phyloP scores from a whole-genome alignment of 2,797 vertebrate species.

The Eulemur albifrons region DNA sequence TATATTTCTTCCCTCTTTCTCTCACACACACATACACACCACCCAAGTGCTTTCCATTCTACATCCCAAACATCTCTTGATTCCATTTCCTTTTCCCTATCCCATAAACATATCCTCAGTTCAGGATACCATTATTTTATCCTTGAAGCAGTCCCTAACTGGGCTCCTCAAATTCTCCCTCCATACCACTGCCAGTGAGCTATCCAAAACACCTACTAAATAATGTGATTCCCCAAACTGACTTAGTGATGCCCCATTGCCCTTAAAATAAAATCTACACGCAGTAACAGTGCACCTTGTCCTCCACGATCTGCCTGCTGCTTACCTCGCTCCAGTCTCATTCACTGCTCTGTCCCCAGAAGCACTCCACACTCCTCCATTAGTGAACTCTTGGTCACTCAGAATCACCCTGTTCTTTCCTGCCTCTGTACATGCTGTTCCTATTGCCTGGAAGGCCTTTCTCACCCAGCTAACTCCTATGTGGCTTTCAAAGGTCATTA shows the following conservation, averaged over 20 bases:
- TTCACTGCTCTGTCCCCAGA: background rate
- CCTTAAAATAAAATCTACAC: background rate
- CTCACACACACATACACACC: background rate
- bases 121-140: background rate
- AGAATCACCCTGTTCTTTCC: background rate
- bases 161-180: background rate
- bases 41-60: background rate
- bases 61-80: background rate
- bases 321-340: background rate
- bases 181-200: background rate
- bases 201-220: background rate
- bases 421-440: background rate
- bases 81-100: background rate
- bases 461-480: background rate
- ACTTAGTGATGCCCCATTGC: background rate
- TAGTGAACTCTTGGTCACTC: background rate
- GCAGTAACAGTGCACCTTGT: background rate
- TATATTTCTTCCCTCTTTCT: background rate
- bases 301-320: too few species aligned
- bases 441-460: background rate
- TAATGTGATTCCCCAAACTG: background rate
- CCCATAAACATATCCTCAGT: background rate
- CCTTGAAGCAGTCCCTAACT: background rate
- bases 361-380: background rate
- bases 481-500: background rate